phyloP scores from a whole-genome alignment of 2,888 invertebrate species.

The Ochropleura plecta region DNA sequence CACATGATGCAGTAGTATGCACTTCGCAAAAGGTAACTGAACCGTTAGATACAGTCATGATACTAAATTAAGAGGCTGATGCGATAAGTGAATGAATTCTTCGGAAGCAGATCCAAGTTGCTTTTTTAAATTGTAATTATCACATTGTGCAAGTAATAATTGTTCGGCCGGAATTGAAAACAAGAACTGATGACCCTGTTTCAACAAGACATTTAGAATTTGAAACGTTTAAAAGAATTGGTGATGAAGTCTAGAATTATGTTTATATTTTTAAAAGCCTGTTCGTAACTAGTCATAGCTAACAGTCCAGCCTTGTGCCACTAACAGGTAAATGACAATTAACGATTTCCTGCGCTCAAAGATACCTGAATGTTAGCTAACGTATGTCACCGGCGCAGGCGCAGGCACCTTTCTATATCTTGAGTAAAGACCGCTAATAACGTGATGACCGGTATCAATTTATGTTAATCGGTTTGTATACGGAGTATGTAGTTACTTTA shows the following conservation, averaged over 20 bases:
- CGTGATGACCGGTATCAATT: conserved; percentile 40
- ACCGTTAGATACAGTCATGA: conserved; percentile 27
- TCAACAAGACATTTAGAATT: background rate
- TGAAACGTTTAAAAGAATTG: background rate
- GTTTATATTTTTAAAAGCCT: conserved; percentile 13
- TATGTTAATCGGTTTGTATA: conserved; percentile 1
- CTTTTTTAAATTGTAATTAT: conserved; percentile 6
- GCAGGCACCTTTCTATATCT: conserved; percentile 54
- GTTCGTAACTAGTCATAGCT: conserved; percentile 18
- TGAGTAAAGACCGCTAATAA: conserved; percentile 41
- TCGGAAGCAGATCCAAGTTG: background rate
- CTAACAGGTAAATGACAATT: conserved; percentile 64
- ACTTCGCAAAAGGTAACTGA: conserved; percentile 24
- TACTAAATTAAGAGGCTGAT: conserved; percentile 39
- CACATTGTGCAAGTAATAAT: conserved; percentile 22
- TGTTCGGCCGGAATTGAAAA: background rate
- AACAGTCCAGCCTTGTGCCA: conserved; percentile 64
- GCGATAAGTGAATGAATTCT: background rate
- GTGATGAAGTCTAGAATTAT: background rate
- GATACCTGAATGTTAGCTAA: conserved; percentile 59
- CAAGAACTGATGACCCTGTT: background rate
- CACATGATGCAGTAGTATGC: conserved; percentile 29
- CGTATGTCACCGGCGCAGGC: conserved; percentile 45
- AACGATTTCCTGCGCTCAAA: conserved; percentile 65
- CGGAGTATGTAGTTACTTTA: background rate